A percentile compares a stretch with the other conserved stretches of the same genome.
Evolutionary conservation across 2,888 invertebrate genomes (phyloP).

Genomic region (Idaea straminata): DNA sequence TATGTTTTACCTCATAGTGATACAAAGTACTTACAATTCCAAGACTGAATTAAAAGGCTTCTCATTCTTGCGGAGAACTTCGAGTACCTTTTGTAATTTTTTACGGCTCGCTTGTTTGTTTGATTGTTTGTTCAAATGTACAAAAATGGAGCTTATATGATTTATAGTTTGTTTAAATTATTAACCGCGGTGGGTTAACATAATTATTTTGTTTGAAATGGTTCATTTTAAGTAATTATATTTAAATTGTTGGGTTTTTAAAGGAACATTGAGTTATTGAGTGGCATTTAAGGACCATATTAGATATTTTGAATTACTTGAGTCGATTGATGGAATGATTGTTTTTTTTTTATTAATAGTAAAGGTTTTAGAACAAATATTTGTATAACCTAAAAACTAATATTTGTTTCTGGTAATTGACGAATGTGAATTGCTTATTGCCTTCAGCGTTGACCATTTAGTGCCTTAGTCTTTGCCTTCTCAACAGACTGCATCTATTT

Average conservation of each 20-base stretch:
- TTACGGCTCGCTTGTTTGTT: conserved; percentile 51
- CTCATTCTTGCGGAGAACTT: conserved; percentile 30
- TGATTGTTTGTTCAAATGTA: conserved; percentile 55
- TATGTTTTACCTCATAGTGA: not conserved
- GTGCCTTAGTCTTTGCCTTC: no score
- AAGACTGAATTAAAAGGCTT: not conserved
- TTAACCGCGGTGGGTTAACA: conserved; percentile 6
- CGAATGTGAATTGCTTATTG: no score
- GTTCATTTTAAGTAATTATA: not conserved
- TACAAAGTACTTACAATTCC: not conserved
- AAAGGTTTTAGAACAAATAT: no score
- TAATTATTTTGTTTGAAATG: conserved; percentile 7
- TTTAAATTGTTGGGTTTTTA: not conserved
- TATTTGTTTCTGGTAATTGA: no score
- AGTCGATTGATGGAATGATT: not conserved
- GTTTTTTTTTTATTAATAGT: not conserved
- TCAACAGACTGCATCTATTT: no score
- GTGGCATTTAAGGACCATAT: not conserved
- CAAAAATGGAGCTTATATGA: conserved; percentile 35
- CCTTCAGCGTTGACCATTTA: no score
- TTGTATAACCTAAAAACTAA: no score
- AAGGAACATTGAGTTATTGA: not conserved
- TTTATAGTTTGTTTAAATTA: conserved; percentile 8
- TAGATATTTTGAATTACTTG: not conserved
- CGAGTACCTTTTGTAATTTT: conserved; percentile 40